Base-by-base conservation (phyloP, 2,888 invertebrate species). In the Lucinisca nassula region DNA sequence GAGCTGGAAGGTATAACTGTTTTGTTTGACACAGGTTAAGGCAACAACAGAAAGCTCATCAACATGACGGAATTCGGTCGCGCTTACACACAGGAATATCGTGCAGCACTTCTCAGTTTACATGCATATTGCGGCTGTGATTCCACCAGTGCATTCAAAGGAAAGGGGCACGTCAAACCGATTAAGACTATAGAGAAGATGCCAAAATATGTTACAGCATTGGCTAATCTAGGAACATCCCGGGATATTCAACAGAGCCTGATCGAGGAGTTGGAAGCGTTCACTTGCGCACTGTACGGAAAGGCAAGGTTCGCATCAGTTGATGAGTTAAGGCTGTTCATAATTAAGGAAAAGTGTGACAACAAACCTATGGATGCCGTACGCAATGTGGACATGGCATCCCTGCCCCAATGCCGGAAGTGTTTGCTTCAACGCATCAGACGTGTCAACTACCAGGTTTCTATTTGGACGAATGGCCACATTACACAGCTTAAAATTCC, bases 111-210 rank as follows among this genome's bases (percentile, higher is more conserved):
- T 4, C 32, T 86, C 30, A 73, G 67, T 10, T 77, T 89, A 1
- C 89, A 89, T 81, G 80, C 85, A 0, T 86, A 70, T 84, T 61
- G 58, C 30, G 67, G 79, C 17, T 85, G 82, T 78, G 83, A 82
- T 45, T 27, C 81, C 4, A 87, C 85, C 0, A 86, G 89, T 70
- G 84, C 83, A 6, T 84, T 85, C 74, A 84, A 78, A 70, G 84
- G 84, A 27, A 84, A 40, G 30, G 77, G 87, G 0, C 73, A 87
- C 45, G 49, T 83, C 6, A 76, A 17, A 21, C 83, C 79, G 21
- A 61, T 80, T 32, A 83, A 81, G 40, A 81, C 58, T 12, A 38
- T 81, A 6, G 67, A 77, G 51, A 80, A 81, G 55, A n/a, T n/a
- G 27, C 32, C 73, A 14, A 38, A 35, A 35, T 55, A 14, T 55